These are phyloP conservation scores for Belgica antarctica DNA, from an alignment of 2,888 invertebrate genomes.

Conservation along the genomic window DNA sequence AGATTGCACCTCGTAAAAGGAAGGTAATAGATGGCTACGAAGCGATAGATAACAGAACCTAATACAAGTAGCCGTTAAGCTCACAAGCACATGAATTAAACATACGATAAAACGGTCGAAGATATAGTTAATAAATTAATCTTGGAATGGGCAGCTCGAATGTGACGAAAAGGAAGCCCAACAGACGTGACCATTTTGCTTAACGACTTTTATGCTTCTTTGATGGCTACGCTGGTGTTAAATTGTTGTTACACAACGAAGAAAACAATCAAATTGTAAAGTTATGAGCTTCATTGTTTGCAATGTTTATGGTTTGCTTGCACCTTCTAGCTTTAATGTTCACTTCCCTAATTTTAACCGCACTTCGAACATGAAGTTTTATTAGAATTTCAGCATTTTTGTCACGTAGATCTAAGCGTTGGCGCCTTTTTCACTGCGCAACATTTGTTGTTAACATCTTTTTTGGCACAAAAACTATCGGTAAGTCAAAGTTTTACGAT, in stretches of 20 bases:
- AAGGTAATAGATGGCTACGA: not conserved
- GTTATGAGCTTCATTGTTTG: not conserved
- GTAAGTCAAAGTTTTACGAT: not conserved
- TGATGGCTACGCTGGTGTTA: not conserved
- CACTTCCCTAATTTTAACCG: not conserved
- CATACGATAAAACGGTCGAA: not conserved
- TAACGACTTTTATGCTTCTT: constrained; percentile 19
- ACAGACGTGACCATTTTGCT: constrained; percentile 39
- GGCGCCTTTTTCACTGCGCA: not conserved
- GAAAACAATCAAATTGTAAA: too few species aligned
- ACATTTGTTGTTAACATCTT: too few species aligned
- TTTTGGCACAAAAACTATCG: constrained; percentile 4
- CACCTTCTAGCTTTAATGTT: constrained; percentile 7
- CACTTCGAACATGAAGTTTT: not conserved
- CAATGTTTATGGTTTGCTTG: not conserved
- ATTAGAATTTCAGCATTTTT: not conserved
- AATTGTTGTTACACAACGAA: not conserved
- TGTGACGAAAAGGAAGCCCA: constrained; percentile 29
- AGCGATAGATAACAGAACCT: not conserved
- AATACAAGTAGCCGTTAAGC: not conserved
- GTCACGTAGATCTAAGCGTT: too few species aligned
- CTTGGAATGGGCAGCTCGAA: constrained; percentile 2
- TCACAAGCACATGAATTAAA: constrained; percentile 35
- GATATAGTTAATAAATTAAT: constrained; percentile 20
- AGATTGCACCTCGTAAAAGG: constrained; percentile 4